Base-by-base conservation (phyloP, 2,888 invertebrate species). In the Malthinus seriepunctatus region DNA sequence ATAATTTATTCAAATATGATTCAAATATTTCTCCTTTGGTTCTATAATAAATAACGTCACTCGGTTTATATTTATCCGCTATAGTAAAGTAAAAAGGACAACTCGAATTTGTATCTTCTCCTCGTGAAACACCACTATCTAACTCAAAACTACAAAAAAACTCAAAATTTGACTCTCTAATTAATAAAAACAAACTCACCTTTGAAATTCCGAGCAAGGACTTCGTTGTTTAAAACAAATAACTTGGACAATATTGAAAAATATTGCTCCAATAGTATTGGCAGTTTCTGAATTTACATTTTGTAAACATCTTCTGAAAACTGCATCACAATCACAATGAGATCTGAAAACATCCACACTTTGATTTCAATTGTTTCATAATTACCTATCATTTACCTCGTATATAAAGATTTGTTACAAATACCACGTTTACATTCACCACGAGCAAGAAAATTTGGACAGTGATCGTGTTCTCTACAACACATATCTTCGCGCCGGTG, bases 311-410 rank as follows among this genome's bases (percentile, higher is more conserved):
- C 85, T 79, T 34, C 88, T 81, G 70, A 91, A 88, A 67, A 83
- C 81, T 0, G 86, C 85, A 71, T 91, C 90, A 69, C 91, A 91
- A 67, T 88, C 87, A 71, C 90, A 91, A 69, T 89, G 88, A 0
- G 88, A 88, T 53, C 88, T 82, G 62, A 39, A 77, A 72, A 44
- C 44, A 42, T 37, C 8, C 5, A 23, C 34, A 31, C 8, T 31
- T 23, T 8, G 33, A 33, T 31, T n/a, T 15, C 1, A 14, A 37
- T 31, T 34, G 35, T 8, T 12, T 2, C 6, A 6, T 46, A 3
- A 23, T n/a, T 23, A 32, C 37, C 8, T 9, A 9, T 5, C 15
- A 34, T 10, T 64, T 67, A 81, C 82, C 80, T 83, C 0, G 88
- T 88, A 71, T 86, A 87, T 1, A 84, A 83, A 3, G 88, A 86